phyloP scores from a whole-genome alignment of 2,113 vertebrate species.

The Phoxinus phoxinus region DNA sequence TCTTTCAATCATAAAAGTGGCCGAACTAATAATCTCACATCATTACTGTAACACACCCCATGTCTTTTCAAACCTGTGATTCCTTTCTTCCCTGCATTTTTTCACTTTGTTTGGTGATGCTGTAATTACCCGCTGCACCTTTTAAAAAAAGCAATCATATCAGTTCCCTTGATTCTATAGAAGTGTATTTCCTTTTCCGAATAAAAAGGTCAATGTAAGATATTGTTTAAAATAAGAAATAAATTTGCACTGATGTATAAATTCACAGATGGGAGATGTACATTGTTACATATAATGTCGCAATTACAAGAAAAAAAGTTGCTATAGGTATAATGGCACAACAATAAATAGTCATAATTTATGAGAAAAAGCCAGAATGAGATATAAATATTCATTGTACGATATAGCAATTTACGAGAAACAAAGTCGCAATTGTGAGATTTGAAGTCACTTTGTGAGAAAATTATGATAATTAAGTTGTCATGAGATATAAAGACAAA shows the following conservation, averaged over 20 bases:
- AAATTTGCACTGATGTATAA: not conserved
- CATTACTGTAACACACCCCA: not conserved
- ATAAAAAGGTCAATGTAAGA: slow-evolving; percentile 1
- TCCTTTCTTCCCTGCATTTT: not conserved
- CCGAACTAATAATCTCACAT: not conserved
- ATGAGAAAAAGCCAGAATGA: not conserved
- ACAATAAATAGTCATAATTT: not conserved
- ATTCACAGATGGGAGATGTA: not conserved
- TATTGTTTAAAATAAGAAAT: not conserved
- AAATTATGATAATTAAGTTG: not conserved
- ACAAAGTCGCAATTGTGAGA: not conserved
- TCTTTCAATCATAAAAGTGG: not conserved
- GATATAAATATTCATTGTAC: not conserved
- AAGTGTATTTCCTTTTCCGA: not conserved
- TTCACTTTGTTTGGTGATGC: not conserved
- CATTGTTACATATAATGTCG: not conserved
- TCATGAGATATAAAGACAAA: not conserved
- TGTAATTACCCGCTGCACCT: not conserved
- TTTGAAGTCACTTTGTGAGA: not conserved
- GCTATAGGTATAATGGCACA: not conserved
- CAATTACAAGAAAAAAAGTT: not conserved
- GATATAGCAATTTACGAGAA: not conserved
- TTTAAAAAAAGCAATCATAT: not conserved
- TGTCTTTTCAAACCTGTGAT: not conserved
- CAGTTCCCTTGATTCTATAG: not conserved